Evolutionary conservation across 2,888 invertebrate genomes (phyloP).

Genomic region (Patella pellucida): DNA sequence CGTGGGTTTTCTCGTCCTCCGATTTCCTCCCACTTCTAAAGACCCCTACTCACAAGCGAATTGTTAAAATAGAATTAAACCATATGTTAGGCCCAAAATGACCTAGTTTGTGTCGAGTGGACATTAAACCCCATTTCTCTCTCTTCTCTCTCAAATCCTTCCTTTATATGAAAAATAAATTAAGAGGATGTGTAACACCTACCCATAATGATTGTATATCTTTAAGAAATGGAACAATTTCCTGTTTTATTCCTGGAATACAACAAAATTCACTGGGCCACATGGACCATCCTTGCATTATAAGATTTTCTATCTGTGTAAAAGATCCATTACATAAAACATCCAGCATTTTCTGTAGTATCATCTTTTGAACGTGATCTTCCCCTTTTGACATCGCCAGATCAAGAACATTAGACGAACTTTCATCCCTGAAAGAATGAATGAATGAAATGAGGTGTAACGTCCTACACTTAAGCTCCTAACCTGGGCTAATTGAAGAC

Average conservation of each 20-base stretch:
- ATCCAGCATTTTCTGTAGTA: background rate
- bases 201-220: background rate
- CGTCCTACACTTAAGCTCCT: too few relatives aligned
- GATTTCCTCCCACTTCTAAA: too few relatives aligned
- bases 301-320: background rate
- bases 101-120: too few relatives aligned
- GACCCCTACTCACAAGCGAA: too few relatives aligned
- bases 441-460: too few relatives aligned
- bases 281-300: background rate
- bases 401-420: conserved; percentile 17
- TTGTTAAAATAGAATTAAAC: too few relatives aligned
- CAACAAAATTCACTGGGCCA: background rate
- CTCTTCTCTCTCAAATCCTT: too few relatives aligned
- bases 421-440: conserved; percentile 10
- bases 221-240: background rate
- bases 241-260: conserved; percentile 4
- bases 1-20: too few relatives aligned
- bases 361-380: conserved; percentile 4
- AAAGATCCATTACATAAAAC: background rate
- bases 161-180: too few relatives aligned
- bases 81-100: too few relatives aligned
- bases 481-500: too few relatives aligned
- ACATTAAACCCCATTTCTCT: too few relatives aligned
- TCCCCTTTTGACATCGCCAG: conserved; percentile 6
- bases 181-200: background rate